A percentile compares a stretch with the other conserved stretches of the same genome.
Conservation (phyloP, 2,113 vertebrate species). For the Hippocampus comes region DNA sequence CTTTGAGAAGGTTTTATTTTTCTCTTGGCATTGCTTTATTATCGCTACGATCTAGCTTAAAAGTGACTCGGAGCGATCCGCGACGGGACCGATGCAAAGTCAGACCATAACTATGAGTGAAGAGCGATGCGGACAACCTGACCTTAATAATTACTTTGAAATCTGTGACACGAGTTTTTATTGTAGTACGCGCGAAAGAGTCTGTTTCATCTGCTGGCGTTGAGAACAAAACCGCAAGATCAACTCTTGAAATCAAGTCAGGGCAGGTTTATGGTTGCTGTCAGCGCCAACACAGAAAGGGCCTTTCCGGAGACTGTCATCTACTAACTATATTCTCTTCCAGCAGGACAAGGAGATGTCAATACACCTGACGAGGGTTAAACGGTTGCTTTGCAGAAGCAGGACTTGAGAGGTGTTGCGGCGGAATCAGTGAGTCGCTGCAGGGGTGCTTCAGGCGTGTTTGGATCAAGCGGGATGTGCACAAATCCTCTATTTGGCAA, state of each 20-base stretch:
- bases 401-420: slow-evolving; percentile 25
- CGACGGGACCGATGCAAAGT: background rate
- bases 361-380: slow-evolving; percentile 30
- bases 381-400: slow-evolving; percentile 31
- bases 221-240: background rate
- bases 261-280: background rate
- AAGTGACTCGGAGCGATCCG: slow-evolving; percentile 16
- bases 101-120: background rate
- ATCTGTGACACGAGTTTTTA: background rate
- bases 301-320: background rate
- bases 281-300: slow-evolving; percentile 7
- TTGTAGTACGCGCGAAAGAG: background rate
- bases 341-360: slow-evolving; percentile 49
- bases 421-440: slow-evolving; percentile 6
- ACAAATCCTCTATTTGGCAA: slow-evolving; percentile 46
- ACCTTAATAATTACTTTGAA: background rate
- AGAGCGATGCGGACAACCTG: background rate
- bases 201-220: slow-evolving; percentile 1
- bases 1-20: slow-evolving; percentile 53
- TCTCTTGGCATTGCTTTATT: slow-evolving; percentile 22
- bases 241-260: background rate
- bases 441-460: background rate
- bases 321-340: slow-evolving; percentile 30
- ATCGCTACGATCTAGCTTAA: slow-evolving; percentile 19
- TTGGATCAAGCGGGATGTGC: slow-evolving; percentile 20